A percentile compares a stretch with the other conserved stretches of the same genome.
These are phyloP conservation scores for Aquatica leii DNA, from an alignment of 2,888 invertebrate genomes.

Conservation along the genomic window DNA sequence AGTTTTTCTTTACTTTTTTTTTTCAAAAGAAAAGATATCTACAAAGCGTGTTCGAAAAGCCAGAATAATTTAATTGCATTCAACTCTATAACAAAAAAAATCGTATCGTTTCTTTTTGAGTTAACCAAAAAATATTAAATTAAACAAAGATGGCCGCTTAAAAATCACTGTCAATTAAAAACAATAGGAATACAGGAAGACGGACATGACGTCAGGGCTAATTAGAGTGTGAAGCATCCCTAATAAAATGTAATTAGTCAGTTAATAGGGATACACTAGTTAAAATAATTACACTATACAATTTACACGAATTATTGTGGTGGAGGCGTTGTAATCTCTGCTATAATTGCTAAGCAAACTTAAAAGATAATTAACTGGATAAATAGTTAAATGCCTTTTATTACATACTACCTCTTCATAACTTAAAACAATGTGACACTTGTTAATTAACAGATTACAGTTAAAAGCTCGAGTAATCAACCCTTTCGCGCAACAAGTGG, in stretches of 20 bases:
- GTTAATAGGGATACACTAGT: slow-evolving; percentile 63
- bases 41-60: slow-evolving; percentile 29
- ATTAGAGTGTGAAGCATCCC: slow-evolving; percentile 60
- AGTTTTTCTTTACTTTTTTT: slow-evolving; percentile 17
- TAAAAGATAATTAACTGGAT: slow-evolving; percentile 32
- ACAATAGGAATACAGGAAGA: slow-evolving; percentile 54
- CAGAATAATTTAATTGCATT: slow-evolving; percentile 35
- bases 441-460: slow-evolving; percentile 47
- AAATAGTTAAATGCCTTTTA: slow-evolving; percentile 24
- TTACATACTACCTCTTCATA: slow-evolving; percentile 13
- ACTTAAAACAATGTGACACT: slow-evolving; percentile 45
- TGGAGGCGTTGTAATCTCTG: slow-evolving; percentile 52
- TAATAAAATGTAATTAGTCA: slow-evolving; percentile 61
- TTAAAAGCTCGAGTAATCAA: slow-evolving; percentile 40
- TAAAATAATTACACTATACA: slow-evolving; percentile 60
- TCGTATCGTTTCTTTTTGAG: no score
- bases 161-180: slow-evolving; percentile 54
- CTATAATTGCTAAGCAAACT: slow-evolving; percentile 36
- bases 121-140: slow-evolving; percentile 8
- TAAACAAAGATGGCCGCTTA: slow-evolving; percentile 18
- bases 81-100: no score
- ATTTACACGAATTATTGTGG: slow-evolving; percentile 59
- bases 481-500: slow-evolving; percentile 55
- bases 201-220: slow-evolving; percentile 60
- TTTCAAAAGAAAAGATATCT: slow-evolving; percentile 28